phyloP scores from a whole-genome alignment of 2,888 invertebrate genomes.

The Melanophora roralis region DNA sequence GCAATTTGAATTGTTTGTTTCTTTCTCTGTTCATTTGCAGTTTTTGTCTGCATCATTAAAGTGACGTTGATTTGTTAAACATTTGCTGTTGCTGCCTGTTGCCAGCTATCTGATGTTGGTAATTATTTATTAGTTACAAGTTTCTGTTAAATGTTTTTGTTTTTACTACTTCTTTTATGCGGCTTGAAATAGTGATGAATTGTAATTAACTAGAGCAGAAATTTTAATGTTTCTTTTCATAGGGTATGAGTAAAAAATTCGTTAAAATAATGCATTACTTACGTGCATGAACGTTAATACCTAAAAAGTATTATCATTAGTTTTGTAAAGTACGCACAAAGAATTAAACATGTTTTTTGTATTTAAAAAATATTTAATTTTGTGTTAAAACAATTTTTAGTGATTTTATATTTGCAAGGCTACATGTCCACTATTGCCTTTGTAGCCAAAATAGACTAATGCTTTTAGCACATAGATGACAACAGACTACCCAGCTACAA shows the following conservation, averaged over 20 bases:
- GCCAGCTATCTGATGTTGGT: neutral
- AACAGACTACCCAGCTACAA: too few species aligned
- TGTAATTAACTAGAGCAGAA: constrained; percentile 57
- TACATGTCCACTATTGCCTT: too few species aligned
- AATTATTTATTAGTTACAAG: constrained; percentile 41
- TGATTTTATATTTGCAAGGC: too few species aligned
- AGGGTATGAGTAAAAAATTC: neutral
- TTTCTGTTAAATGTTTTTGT: neutral
- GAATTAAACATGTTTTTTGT: neutral
- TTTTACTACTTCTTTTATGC: constrained; percentile 19
- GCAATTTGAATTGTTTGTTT: constrained; percentile 32
- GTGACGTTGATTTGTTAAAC: constrained; percentile 33
- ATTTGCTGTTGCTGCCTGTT: constrained; percentile 8
- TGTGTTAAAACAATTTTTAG: too few species aligned
- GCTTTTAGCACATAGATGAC: too few species aligned
- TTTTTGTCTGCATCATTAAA: constrained; percentile 35
- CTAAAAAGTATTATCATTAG: neutral
- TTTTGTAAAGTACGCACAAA: neutral
- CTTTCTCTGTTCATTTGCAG: neutral
- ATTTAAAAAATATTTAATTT: constrained; percentile 12
- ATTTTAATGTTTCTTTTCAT: constrained; percentile 49
- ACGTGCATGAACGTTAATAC: constrained; percentile 8
- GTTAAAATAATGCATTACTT: neutral
- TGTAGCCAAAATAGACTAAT: too few species aligned
- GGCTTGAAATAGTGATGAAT: constrained; percentile 42